phyloP scores from a whole-genome alignment of 2,113 vertebrate species.

The Callospermophilus lateralis region DNA sequence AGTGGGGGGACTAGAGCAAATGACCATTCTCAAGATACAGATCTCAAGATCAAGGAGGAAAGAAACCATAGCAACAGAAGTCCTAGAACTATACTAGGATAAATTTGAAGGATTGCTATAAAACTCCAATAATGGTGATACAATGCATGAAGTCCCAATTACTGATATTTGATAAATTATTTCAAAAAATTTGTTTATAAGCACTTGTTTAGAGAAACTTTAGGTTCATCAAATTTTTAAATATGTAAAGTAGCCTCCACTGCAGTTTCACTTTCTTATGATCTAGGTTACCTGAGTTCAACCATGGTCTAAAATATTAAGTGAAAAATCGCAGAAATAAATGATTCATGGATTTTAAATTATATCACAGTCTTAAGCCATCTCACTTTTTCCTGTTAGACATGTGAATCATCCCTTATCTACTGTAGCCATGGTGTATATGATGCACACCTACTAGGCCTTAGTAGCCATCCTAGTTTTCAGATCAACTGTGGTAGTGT shows the following conservation, averaged over 20 bases:
- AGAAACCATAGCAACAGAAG: not conserved
- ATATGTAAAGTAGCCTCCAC: not conserved
- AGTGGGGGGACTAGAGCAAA: not conserved
- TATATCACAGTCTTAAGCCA: not conserved
- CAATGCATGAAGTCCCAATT: not conserved
- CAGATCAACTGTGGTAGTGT: not conserved
- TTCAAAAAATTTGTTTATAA: constrained; percentile 11
- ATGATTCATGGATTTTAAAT: not conserved
- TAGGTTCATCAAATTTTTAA: not conserved
- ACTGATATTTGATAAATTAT: not conserved
- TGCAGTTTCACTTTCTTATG: not conserved
- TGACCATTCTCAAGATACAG: not conserved
- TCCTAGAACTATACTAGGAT: not conserved
- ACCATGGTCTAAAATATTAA: not conserved
- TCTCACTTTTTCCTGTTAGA: not conserved
- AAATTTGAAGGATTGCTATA: not conserved
- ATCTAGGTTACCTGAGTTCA: not conserved
- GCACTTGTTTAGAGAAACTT: not conserved
- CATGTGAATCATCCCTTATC: not conserved
- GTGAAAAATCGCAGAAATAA: not conserved
- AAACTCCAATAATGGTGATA: not conserved
- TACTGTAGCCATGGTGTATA: too few species aligned
- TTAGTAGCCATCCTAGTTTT: not conserved
- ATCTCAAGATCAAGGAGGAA: not conserved
- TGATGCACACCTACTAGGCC: not conserved